Percentiles rank a stretch among this genome's conserved stretches.
These are phyloP conservation scores for Magallana ariakensis DNA, from an alignment of 1,140 invertebrate genomes.

Conservation along the genomic window DNA sequence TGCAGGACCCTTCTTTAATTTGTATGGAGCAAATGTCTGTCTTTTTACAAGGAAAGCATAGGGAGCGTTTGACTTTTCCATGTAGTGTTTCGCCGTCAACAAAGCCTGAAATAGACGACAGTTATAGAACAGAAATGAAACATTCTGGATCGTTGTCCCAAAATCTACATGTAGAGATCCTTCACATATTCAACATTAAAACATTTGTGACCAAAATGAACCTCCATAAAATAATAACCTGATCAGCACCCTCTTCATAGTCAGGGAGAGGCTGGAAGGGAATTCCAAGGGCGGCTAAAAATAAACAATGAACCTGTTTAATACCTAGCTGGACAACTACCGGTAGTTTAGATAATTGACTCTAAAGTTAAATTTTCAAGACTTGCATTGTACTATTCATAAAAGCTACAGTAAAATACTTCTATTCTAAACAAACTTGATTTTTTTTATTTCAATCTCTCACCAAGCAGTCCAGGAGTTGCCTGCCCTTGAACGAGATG, in stretches of 20 bases:
- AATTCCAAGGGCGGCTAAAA: slow-evolving; percentile 79
- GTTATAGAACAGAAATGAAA: too few relatives aligned
- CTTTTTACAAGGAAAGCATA: slow-evolving; percentile 80
- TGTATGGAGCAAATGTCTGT: slow-evolving; percentile 80
- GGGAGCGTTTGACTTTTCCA: slow-evolving; percentile 78
- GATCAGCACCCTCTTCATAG: slow-evolving; percentile 79
- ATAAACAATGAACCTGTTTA: background rate
- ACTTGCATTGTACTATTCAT: too few relatives aligned
- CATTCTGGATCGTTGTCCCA: too few relatives aligned
- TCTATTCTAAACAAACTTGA: too few relatives aligned
- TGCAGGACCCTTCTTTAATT: slow-evolving; percentile 67
- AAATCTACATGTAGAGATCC: too few relatives aligned
- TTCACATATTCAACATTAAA: too few relatives aligned
- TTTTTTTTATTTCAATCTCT: background rate
- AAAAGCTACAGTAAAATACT: too few relatives aligned
- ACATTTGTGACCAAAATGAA: too few relatives aligned
- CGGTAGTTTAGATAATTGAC: too few relatives aligned
- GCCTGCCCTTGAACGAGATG: slow-evolving; percentile 80
- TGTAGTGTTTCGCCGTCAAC: slow-evolving; percentile 78
- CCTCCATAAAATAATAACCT: slow-evolving; percentile 55
- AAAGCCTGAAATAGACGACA: slow-evolving; percentile 66
- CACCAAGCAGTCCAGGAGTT: slow-evolving; percentile 79
- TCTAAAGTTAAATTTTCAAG: too few relatives aligned
- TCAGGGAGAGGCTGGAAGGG: slow-evolving; percentile 80
- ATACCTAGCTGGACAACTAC: too few relatives aligned